phyloP scores from a whole-genome alignment of 2,888 invertebrate species.

The Drosophila sordidula region DNA sequence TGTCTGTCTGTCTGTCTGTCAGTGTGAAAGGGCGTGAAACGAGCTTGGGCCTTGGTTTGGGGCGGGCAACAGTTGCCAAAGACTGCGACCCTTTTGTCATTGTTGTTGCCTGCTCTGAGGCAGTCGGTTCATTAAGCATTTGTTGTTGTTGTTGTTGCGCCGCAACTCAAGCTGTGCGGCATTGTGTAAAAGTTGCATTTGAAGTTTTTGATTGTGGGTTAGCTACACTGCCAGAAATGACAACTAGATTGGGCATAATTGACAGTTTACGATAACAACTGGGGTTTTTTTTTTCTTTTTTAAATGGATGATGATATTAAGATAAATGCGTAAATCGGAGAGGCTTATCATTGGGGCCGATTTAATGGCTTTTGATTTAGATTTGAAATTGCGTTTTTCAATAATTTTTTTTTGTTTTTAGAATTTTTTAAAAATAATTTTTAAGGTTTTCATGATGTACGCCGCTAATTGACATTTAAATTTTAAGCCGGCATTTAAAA shows the following conservation, averaged over 20 bases:
- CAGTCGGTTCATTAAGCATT: conserved; percentile 73
- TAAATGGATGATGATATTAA: neutral
- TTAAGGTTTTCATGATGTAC: no score
- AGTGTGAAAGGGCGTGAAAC: conserved; percentile 70
- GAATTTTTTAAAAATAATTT: neutral
- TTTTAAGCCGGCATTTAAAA: neutral
- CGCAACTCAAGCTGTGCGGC: conserved; percentile 65
- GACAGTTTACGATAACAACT: conserved; percentile 7
- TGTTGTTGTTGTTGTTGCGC: conserved; percentile 22
- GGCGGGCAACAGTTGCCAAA: conserved; percentile 71
- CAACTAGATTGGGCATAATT: conserved; percentile 13
- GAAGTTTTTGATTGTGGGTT: conserved; percentile 50
- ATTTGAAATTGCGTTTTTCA: neutral
- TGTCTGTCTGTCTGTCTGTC: conserved; percentile 34
- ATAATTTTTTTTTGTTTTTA: neutral
- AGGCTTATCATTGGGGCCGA: neutral
- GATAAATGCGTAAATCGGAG: no score
- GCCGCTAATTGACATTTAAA: no score
- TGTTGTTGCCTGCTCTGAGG: conserved; percentile 28
- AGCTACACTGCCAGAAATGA: conserved; percentile 36
- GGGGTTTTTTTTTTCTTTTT: neutral
- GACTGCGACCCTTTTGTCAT: conserved; percentile 62
- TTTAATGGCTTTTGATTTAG: no score
- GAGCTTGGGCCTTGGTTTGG: conserved; percentile 46
- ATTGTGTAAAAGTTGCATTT: conserved; percentile 56